Conservation (phyloP, 2,888 invertebrate genomes). For the Malacosoma neustria region DNA sequence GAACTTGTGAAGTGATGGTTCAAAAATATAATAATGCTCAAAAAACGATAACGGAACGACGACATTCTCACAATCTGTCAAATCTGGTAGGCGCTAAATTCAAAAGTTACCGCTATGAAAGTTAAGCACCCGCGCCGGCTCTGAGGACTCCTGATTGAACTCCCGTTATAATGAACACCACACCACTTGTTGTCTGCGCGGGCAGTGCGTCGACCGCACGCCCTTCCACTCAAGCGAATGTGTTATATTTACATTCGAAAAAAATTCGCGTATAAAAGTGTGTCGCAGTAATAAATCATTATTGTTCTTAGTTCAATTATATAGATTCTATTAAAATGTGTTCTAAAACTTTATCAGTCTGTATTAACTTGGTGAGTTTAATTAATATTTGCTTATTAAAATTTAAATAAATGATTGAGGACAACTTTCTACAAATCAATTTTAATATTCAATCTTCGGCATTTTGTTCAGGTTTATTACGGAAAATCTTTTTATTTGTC, state of each 20-base stretch:
- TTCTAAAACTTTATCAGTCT: slow-evolving; percentile 40
- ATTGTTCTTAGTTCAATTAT: slow-evolving; percentile 30
- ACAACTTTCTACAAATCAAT: no score
- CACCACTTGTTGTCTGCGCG: slow-evolving; percentile 66
- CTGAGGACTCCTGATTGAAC: slow-evolving; percentile 59
- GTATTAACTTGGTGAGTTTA: slow-evolving; percentile 53
- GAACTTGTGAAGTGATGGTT: slow-evolving; percentile 7
- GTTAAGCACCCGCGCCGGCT: slow-evolving; percentile 40
- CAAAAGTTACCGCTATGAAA: slow-evolving; percentile 29
- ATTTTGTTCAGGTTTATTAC: no score
- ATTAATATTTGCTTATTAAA: neutral
- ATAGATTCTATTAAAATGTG: slow-evolving; percentile 43
- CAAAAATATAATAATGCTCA: neutral
- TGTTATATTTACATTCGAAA: slow-evolving; percentile 55
- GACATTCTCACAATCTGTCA: neutral
- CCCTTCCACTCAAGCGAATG: slow-evolving; percentile 66
- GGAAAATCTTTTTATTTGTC: no score
- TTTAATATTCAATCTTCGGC: no score
- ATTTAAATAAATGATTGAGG: no score
- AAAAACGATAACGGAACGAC: neutral
- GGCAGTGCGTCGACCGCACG: slow-evolving; percentile 73
- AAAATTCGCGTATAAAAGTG: slow-evolving; percentile 58
- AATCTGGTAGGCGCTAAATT: slow-evolving; percentile 35
- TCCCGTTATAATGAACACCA: slow-evolving; percentile 70
- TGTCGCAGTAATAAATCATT: slow-evolving; percentile 28